phyloP scores from a whole-genome alignment of 2,888 invertebrate genomes.

The Homarus gammarus region DNA sequence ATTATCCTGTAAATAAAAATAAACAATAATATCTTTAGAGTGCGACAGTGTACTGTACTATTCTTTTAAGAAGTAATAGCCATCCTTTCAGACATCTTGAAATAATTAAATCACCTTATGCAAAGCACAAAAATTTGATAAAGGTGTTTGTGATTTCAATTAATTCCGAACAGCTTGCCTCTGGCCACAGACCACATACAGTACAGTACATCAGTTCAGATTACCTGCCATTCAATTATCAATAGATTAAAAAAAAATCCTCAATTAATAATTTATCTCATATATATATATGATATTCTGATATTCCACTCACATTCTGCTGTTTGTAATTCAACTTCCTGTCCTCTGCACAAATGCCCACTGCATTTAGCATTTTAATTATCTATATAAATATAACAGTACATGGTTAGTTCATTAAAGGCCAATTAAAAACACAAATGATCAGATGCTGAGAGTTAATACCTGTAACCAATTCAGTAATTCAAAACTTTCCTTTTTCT shows the following conservation, averaged over 20 bases:
- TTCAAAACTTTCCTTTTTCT: too few relatives aligned
- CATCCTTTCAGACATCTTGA: too few relatives aligned
- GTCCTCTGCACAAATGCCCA: neutral
- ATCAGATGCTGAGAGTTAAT: neutral
- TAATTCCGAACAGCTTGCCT: neutral
- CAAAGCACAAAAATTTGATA: too few relatives aligned
- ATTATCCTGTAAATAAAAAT: neutral
- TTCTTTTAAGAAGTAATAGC: too few relatives aligned
- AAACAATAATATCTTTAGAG: neutral
- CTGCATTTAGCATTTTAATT: neutral
- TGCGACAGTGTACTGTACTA: too few relatives aligned
- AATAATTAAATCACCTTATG: too few relatives aligned
- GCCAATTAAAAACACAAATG: neutral
- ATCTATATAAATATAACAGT: neutral
- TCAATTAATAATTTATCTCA: neutral
- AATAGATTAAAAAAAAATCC: neutral
- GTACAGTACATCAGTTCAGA: neutral
- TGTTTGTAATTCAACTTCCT: conserved; percentile 48
- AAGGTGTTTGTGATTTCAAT: neutral
- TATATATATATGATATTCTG: neutral
- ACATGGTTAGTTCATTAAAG: neutral
- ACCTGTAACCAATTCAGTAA: neutral
- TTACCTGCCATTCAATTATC: neutral
- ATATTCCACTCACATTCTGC: conserved; percentile 11
- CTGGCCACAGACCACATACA: neutral